These are phyloP conservation scores for Hydrozoanthus gracilis DNA, from an alignment of 92 coral and sea anemone species.

Conservation along the genomic window DNA sequence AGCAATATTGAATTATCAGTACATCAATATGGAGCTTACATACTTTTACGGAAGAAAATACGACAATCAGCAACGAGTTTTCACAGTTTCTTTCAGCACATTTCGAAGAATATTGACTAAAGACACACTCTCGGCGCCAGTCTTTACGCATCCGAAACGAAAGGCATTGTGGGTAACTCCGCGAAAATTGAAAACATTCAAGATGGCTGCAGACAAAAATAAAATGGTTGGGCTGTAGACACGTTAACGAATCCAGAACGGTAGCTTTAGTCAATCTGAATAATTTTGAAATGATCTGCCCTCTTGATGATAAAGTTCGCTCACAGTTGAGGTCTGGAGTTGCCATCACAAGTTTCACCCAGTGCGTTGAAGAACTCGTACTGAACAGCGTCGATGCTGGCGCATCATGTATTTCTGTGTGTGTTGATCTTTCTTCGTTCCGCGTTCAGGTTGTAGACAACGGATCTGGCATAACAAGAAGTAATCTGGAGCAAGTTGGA, in stretches of 20 bases:
- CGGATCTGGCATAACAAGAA: conserved; percentile 78
- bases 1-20: background rate
- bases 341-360: conserved; percentile 86
- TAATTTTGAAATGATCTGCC: conserved; percentile 69
- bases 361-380: conserved; percentile 93
- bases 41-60: background rate
- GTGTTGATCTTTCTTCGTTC: conserved; percentile 79
- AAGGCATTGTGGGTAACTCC: conserved; percentile 29
- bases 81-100: background rate
- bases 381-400: conserved; percentile 94
- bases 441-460: conserved; percentile 88
- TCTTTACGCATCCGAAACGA: background rate
- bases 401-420: conserved; percentile 82
- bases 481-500: conserved; percentile 76
- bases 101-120: background rate
- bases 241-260: too few relatives aligned
- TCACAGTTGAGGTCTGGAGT: conserved; percentile 91
- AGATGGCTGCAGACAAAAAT: conserved; percentile 62
- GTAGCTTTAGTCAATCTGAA: background rate
- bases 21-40: background rate
- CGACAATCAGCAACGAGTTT: background rate
- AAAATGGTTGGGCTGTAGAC: too few relatives aligned
- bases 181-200: conserved; percentile 42
- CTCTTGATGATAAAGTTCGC: conserved; percentile 80
- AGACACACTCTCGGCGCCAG: background rate